These are phyloP conservation scores for Apogon talboti DNA, from an alignment of 2,797 vertebrate genomes.

Conservation along the genomic window DNA sequence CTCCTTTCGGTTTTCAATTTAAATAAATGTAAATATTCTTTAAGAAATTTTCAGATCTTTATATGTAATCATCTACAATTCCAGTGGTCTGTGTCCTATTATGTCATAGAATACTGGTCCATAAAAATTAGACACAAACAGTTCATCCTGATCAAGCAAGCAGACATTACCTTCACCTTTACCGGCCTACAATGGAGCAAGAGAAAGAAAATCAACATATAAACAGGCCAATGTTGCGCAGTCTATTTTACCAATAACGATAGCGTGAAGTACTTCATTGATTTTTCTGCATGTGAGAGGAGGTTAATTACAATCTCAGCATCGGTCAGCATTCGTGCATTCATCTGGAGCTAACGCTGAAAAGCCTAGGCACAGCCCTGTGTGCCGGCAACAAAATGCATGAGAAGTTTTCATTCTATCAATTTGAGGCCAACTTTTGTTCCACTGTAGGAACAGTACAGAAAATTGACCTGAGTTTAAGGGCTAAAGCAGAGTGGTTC, in stretches of 20 bases:
- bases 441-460: not conserved
- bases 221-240: constrained; percentile 48
- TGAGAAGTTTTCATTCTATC: constrained; percentile 32
- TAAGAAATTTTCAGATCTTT: too few species aligned
- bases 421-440: constrained; percentile 31
- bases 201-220: constrained; percentile 45
- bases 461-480: constrained; percentile 47
- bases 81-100: too few species aligned
- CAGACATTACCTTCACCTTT: not conserved
- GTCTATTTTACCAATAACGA: constrained; percentile 51
- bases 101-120: not conserved
- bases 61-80: too few species aligned
- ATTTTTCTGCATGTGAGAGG: constrained; percentile 54
- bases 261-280: constrained; percentile 54
- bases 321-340: constrained; percentile 29
- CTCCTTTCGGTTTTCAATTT: too few species aligned
- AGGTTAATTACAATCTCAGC: constrained; percentile 75
- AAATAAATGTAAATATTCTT: too few species aligned
- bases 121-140: not conserved
- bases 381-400: constrained; percentile 12
- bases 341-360: constrained; percentile 34
- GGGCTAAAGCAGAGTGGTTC: constrained; percentile 23
- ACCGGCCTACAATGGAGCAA: constrained; percentile 12
- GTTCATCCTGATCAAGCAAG: not conserved
- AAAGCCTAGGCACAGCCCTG: not conserved